Percentiles rank a stretch among this genome's conserved stretches.
phyloP scores from a whole-genome alignment of 2,888 invertebrate species.

The Xestobium rufovillosum region DNA sequence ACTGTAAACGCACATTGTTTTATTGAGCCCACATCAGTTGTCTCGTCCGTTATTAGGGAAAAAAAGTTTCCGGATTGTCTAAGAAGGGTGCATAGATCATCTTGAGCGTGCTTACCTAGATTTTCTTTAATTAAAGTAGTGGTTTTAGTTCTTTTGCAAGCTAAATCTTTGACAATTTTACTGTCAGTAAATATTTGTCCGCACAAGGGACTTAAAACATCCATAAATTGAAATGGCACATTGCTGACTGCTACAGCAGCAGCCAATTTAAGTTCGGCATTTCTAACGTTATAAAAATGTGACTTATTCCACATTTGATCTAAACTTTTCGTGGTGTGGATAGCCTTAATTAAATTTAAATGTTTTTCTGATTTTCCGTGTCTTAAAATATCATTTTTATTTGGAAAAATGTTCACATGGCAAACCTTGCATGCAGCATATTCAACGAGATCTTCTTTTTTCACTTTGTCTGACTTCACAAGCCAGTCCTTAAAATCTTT shows the following conservation, averaged over 20 bases:
- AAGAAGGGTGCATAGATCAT: neutral
- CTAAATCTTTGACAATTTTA: constrained; percentile 13
- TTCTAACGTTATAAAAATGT: no score
- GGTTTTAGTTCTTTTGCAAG: constrained; percentile 14
- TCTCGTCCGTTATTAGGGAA: constrained; percentile 2
- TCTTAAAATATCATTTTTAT: constrained; percentile 2
- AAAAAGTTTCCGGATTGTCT: neutral
- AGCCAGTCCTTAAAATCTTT: constrained; percentile 4
- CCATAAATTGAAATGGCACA: constrained; percentile 16
- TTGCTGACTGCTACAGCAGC: constrained; percentile 13
- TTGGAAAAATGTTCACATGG: neutral
- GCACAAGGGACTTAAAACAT: constrained; percentile 12
- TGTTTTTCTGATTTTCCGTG: constrained; percentile 2
- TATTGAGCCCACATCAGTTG: neutral
- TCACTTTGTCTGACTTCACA: neutral
- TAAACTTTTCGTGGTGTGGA: neutral
- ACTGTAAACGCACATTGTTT: constrained; percentile 10
- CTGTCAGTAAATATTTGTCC: constrained; percentile 17
- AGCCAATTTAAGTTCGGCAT: constrained; percentile 13
- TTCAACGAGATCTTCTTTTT: constrained; percentile 2
- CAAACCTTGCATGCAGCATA: constrained; percentile 3
- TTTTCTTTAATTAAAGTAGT: constrained; percentile 10
- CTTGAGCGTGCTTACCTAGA: neutral
- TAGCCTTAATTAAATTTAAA: neutral
- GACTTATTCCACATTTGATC: no score